Base-by-base conservation (phyloP, 2,113 vertebrate genomes). In the Alouatta palliata region DNA sequence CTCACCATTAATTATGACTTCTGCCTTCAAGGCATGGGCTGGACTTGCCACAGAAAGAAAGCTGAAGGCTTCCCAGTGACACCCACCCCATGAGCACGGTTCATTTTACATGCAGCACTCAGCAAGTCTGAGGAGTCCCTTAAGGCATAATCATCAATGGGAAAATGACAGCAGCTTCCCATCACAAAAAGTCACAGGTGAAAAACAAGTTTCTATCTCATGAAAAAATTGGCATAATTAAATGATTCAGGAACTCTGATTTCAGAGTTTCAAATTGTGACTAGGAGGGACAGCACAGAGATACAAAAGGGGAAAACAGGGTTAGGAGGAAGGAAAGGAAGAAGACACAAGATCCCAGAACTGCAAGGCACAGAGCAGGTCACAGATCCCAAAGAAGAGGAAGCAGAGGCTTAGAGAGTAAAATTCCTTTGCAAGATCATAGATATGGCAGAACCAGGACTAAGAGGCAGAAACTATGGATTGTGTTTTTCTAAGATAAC, bases 91-190 rank as follows among this genome's bases (percentile, higher is more conserved):
- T 17, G 47, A 73, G 93, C 79, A 97, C 47, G 95, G 96, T 96
- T 98, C 92, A 97, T 98, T 98, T 97, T 92, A 54, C 75, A 97
- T 96, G 94, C 96, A 92, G 93, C 70, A 70, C 88, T 96, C 96
- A 95, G 94, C 82, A 97, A 97, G 91, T 96, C 93, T 95, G 84
- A 97, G 82, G 79, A 97, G 77, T 97, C 93, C 88, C 49, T 40
- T 17, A 35, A 64, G 76, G 96, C 73, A 95, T 64, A 92, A 77
- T 90, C 97, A 96, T 98, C 97, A 96, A 52, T 97, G 90, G 12
- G 52, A 45, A 97, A 97, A 86, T 90, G 90, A 98, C 88, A 98
- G 92, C 97, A 91, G 89, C 66, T 90, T 96, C 84, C 94, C 73
- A 89, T 96, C 92, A 96, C 45, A 85, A 95, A 97, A 90, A 96